Evolutionary conservation across 2,797 vertebrate genomes (phyloP).

Genomic region (Enteromius paludinosus): DNA sequence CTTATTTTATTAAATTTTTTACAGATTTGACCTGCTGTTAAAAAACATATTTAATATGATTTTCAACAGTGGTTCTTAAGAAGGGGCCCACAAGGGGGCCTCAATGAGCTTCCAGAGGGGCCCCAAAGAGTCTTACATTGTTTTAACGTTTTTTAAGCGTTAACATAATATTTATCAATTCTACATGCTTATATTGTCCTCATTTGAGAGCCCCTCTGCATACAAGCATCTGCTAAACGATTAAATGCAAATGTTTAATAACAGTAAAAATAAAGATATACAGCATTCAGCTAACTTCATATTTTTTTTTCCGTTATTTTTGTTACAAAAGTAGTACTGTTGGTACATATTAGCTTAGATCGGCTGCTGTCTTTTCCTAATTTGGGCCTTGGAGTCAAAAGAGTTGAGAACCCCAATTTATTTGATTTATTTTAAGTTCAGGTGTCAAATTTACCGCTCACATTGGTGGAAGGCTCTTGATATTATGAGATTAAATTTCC

Average conservation of each 20-base stretch:
- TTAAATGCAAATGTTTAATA: background rate
- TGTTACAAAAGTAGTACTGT: background rate
- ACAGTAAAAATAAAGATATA: background rate
- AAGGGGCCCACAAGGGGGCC: constrained; percentile 2
- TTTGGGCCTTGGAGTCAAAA: background rate
- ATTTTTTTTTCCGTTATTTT: background rate
- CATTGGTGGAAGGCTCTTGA: background rate
- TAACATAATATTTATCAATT: background rate
- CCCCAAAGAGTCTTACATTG: background rate
- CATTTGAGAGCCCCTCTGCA: background rate
- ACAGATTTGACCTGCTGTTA: background rate
- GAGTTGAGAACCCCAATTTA: background rate
- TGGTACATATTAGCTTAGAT: background rate
- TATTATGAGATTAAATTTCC: constrained; percentile 12
- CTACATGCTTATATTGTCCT: background rate
- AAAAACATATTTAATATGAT: background rate
- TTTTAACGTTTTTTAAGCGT: background rate
- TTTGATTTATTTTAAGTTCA: background rate
- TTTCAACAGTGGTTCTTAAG: background rate
- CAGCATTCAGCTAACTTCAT: background rate
- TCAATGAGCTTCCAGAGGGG: background rate
- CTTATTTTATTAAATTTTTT: background rate
- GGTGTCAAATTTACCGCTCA: background rate
- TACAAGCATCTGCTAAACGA: background rate
- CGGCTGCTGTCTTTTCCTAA: too few species aligned